Base-by-base conservation (phyloP, 2,797 vertebrate genomes). In the Psittacula derbiana region DNA sequence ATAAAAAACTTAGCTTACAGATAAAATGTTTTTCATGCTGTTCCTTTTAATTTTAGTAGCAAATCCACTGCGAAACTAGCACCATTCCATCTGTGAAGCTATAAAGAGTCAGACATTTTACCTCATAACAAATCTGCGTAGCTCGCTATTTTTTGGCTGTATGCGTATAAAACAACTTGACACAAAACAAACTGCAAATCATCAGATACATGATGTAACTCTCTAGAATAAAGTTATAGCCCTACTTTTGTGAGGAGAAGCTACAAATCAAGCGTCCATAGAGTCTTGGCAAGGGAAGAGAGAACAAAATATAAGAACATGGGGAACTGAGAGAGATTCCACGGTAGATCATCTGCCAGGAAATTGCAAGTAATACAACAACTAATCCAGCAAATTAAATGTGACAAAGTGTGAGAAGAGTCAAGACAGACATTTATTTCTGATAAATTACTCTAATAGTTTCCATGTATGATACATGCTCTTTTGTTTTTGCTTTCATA, bases 1-100 rank as follows among this genome's bases (percentile, higher is more conserved):
- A 66, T 47, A 64, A 65, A 84, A 80, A 47, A 70, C 65, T 60
- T 40, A 7, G 2, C 76, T 85, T 65, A 53, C n/a, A 90, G 82
- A 67, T 49, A 67, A 69, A 84, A 65, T 52, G 78, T 38, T 95
- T 90, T 92, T 66, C 84, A 70, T 93, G 80, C 78, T 90, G 80
- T 75, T 93, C 67, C 49, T 88, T 79, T 91, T 78, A 60, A 84
- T 80, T 79, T 95, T 93, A 89, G 86, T 82, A 90, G 89, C 84
- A 90, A 49, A 90, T 90, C 33, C 40, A 43, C 86, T 49, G 49
- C 78, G 86, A 88, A 86, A 64, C 47, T 36, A 83, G 69, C 70
- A 90, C 89, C 9, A 0, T 64, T 92, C 94, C 89, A 92, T 88
- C 92, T 95, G 92, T 58, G 83, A 67, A 82, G 38, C 66, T 64